A percentile compares a stretch with the other conserved stretches of the same genome.
Conservation (phyloP, 1,140 invertebrate species). For the Caenorhabditis inopinata region DNA sequence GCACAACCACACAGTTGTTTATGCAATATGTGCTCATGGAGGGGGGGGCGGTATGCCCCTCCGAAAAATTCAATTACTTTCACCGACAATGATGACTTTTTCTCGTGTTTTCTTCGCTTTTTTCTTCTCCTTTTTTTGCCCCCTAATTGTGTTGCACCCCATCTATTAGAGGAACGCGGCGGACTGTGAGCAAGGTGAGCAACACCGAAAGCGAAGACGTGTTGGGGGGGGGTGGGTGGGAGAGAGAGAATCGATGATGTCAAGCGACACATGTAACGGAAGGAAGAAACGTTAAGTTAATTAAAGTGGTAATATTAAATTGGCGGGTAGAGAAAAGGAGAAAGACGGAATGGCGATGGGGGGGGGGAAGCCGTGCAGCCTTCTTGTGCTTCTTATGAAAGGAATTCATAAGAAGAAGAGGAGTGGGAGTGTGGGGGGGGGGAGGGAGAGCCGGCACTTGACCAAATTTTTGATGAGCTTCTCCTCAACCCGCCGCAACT, state of each 20-base stretch:
- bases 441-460: too few relatives aligned
- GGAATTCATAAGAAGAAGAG: constrained; percentile 26
- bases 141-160: too few relatives aligned
- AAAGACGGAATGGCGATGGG: background rate
- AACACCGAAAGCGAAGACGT: too few relatives aligned
- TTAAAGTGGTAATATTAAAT: constrained; percentile 31
- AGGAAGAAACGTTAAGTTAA: constrained; percentile 33
- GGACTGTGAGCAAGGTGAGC: too few relatives aligned
- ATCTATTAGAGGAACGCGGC: too few relatives aligned
- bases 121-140: too few relatives aligned
- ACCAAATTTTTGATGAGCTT: constrained; percentile 30
- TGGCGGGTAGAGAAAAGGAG: background rate
- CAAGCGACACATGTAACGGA: background rate
- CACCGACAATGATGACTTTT: background rate
- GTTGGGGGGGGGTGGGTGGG: too few relatives aligned
- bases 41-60: too few relatives aligned
- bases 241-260: background rate
- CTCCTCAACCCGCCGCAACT: background rate
- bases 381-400: background rate
- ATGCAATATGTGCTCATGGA: too few relatives aligned
- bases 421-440: too few relatives aligned
- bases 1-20: too few relatives aligned
- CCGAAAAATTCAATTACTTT: constrained; percentile 10
- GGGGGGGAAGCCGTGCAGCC: background rate
- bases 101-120: background rate